Percentiles rank a stretch among this genome's conserved stretches.
These are phyloP conservation scores for Hydrochoerus hydrochaeris DNA, from an alignment of 2,113 vertebrate species.

Conservation along the genomic window DNA sequence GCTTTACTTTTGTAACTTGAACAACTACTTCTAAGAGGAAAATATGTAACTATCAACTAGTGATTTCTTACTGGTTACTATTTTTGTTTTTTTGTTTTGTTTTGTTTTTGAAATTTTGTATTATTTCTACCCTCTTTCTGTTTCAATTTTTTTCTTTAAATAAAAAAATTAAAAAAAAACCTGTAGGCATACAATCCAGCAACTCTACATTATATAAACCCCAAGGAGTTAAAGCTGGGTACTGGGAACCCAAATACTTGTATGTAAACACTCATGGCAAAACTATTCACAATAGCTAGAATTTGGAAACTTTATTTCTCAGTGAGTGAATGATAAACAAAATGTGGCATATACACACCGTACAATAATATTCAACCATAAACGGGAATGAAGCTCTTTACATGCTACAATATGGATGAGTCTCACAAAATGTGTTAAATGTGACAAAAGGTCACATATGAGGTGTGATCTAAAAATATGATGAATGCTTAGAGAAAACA, in stretches of 20 bases:
- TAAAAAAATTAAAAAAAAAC: too few species aligned
- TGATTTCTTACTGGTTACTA: too few species aligned
- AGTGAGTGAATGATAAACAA: background rate
- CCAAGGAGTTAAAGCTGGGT: background rate
- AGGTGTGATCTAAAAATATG: background rate
- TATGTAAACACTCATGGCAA: background rate
- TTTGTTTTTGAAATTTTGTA: too few species aligned
- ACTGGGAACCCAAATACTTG: background rate
- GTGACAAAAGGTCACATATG: too few species aligned
- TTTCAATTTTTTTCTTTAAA: too few species aligned
- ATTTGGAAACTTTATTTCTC: background rate
- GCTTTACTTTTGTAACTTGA: too few species aligned
- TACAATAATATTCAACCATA: background rate
- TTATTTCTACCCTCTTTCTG: too few species aligned
- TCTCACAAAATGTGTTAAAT: background rate
- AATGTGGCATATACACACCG: background rate
- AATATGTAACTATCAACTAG: too few species aligned
- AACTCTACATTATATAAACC: background rate
- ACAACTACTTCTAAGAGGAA: too few species aligned
- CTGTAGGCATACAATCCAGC: background rate
- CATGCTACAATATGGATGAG: background rate
- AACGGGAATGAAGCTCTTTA: background rate
- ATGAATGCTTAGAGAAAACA: background rate
- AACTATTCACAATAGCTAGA: background rate
- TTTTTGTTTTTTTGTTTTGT: too few species aligned